These are phyloP conservation scores for Diplolepis rosae DNA, from an alignment of 2,888 invertebrate genomes.

Conservation along the genomic window DNA sequence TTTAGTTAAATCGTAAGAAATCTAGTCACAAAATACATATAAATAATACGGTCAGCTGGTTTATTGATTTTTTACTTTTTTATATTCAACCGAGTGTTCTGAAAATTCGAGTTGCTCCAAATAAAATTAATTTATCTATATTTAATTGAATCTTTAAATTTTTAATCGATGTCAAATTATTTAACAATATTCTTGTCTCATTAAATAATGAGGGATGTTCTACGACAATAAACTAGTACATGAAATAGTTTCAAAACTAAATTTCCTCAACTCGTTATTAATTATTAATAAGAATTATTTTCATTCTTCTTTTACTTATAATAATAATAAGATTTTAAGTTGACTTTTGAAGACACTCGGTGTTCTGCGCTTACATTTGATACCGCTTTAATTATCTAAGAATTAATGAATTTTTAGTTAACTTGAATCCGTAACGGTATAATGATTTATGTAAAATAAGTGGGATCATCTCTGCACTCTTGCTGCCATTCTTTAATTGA, in stretches of 20 bases:
- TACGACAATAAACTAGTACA: conserved; percentile 19
- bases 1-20: conserved; percentile 1
- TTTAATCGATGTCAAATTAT: not conserved
- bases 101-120: conserved; percentile 1
- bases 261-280: no score
- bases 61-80: not conserved
- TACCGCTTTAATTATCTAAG: not conserved
- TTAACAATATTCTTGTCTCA: not conserved
- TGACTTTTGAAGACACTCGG: conserved; percentile 3
- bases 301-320: not conserved
- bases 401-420: not conserved
- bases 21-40: conserved; percentile 8
- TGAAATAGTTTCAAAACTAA: not conserved
- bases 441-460: not conserved
- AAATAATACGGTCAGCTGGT: not conserved
- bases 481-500: conserved; percentile 11
- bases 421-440: not conserved
- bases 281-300: not conserved
- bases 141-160: no score
- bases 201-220: not conserved
- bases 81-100: conserved; percentile 13
- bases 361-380: conserved; percentile 7
- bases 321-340: not conserved
- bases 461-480: not conserved
- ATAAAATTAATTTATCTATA: not conserved